Base-by-base conservation (phyloP, 2,797 vertebrate species). In the Pangasius mekongensis region DNA sequence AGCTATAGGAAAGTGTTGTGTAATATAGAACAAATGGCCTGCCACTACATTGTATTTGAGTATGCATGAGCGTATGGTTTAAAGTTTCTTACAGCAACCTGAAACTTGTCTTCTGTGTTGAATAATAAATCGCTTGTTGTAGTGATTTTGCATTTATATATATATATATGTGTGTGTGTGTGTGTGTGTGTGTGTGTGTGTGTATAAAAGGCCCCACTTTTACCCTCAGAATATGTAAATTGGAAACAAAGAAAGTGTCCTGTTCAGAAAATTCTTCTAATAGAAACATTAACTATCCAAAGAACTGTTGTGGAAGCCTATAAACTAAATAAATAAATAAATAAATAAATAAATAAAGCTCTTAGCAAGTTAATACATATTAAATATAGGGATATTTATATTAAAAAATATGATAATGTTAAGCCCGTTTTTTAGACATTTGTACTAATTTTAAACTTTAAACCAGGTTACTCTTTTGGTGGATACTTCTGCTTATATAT, bases 31-130 rank as follows among this genome's bases (percentile, higher is more conserved):
- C 66, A 73, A 69, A 71, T 71, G 56, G 39, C 58, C 69, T 86
- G 58, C 49, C 64, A 82, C n/a, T 73, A 14, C 86, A 80, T 33
- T 56, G 80, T 39, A 14, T 82, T 43, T 62, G 56, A 43, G 80
- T 82, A 27, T n/a, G 56, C 80, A 62, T 62, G 36, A 62, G 56
- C 11, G 33, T 82, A 7, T 43, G 80, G 33, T 62, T 82, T 16
- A 39, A 85, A 71, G 18, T 85, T 33, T 54, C 27, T 30, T 52
- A 52, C 43, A 49, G 82, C 1, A 30, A 83, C 8, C 14, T 47
- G 7, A 18, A 83, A 83, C 54, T 60, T 81, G 56, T 82, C 58
- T 27, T 24, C 80, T 62, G 56, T 43, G 33, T n/a, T 82, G 9
- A 43, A 43, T 16, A 62, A 60, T 39, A 43, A 81, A 60, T 80